These are phyloP conservation scores for Erythrolamprus reginae DNA, from an alignment of 2,113 vertebrate species.

Conservation along the genomic window DNA sequence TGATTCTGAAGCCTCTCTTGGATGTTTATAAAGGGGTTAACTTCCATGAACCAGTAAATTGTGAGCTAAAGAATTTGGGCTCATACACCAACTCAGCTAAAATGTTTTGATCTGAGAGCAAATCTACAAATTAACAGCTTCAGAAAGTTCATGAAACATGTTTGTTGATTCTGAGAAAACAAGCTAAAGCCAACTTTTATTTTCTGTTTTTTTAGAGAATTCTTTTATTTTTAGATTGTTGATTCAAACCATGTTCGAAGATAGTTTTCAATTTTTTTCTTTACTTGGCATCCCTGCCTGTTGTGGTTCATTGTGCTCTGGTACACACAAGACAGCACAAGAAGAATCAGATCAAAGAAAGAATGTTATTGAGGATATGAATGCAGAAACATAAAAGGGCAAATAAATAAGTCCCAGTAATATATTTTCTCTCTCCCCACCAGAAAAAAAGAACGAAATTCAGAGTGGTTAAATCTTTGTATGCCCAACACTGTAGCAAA, in stretches of 20 bases:
- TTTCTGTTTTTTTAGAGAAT: neutral
- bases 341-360: neutral
- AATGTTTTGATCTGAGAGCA: too few species aligned
- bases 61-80: neutral
- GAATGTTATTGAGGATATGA: neutral
- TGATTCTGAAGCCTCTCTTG: neutral
- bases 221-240: neutral
- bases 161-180: neutral
- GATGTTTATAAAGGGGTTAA: neutral
- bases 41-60: neutral
- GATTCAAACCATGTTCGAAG: neutral
- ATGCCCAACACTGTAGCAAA: too few species aligned
- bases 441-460: neutral
- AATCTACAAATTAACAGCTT: neutral
- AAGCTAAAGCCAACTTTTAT: neutral
- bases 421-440: neutral
- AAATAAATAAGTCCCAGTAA: neutral
- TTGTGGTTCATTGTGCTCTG: neutral
- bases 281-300: neutral
- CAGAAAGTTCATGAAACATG: neutral
- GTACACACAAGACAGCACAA: neutral
- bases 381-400: neutral
- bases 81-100: neutral
- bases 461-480: neutral
- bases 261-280: neutral